phyloP scores from a whole-genome alignment of 2,888 invertebrate genomes.

The Apotomis turbidana region DNA sequence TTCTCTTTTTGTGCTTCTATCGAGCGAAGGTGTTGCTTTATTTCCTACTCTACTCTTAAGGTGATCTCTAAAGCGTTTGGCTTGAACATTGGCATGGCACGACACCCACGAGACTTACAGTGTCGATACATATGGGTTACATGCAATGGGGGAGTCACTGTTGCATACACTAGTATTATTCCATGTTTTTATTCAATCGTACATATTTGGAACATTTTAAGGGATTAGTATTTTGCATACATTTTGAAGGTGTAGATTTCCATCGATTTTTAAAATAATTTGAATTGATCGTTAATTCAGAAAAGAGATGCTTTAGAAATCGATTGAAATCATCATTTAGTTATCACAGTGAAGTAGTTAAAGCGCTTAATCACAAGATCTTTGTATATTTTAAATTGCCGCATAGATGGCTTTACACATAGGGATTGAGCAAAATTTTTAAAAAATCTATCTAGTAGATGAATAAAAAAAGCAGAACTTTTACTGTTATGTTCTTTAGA shows the following conservation, averaged over 20 bases:
- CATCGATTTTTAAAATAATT: conserved; percentile 32
- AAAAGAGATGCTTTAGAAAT: conserved; percentile 25
- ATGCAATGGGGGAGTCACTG: conserved; percentile 62
- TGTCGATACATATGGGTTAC: conserved; percentile 65
- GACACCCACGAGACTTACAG: conserved; percentile 69
- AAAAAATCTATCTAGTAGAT: conserved; percentile 23
- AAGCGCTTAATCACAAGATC: conserved; percentile 36
- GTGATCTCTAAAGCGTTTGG: conserved; percentile 78
- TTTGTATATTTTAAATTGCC: conserved; percentile 41
- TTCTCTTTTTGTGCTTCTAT: conserved; percentile 71
- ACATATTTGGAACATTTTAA: conserved; percentile 12
- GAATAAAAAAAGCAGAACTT: conserved; percentile 17
- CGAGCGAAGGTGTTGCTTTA: conserved; percentile 80
- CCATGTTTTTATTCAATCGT: conserved; percentile 24
- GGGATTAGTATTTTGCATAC: conserved; percentile 23
- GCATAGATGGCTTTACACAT: conserved; percentile 40
- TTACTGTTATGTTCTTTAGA: conserved; percentile 50
- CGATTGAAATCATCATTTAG: conserved; percentile 28
- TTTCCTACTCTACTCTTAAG: conserved; percentile 75
- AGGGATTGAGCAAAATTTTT: conserved; percentile 30
- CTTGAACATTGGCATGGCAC: conserved; percentile 81
- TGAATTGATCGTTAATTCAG: not conserved
- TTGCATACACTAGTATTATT: conserved; percentile 52
- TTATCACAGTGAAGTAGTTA: conserved; percentile 39
- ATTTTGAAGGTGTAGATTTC: conserved; percentile 13